Base-by-base conservation (phyloP, 2,113 vertebrate genomes). In the Oryzias celebensis region DNA sequence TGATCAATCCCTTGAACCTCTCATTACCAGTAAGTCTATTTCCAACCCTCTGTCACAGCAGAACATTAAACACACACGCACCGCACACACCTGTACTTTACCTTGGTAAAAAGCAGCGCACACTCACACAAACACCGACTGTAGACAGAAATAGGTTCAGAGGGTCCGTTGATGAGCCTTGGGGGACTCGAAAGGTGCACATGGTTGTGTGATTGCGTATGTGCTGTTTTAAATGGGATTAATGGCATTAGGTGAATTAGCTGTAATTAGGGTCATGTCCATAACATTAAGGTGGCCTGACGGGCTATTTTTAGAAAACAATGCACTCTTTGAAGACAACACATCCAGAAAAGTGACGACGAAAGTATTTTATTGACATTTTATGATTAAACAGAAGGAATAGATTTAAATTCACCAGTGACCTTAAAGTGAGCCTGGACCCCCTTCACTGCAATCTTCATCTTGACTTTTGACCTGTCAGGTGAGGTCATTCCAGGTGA, bases 221-320 rank as follows among this genome's bases (percentile, higher is more conserved):
- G 7, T 84, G 77, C 84, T 72, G 31, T 79, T 82, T 71, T 59
- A 80, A 84, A 59, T 62, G 44, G 75, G 78, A 85, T 88, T 84
- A 83, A 79, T 86, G 75, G 87, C 58, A 72, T 84, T 67, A 82
- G 58, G 77, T 81, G 75, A 84, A 81, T 86, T 71, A 75, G 60
- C 53, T 22, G 62, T 86, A 78, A 85, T 88, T 72, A 71, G 76
- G 78, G 76, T 81, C 78, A 68, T 17, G 73, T 75, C 69, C 72
- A 73, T 22, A 61, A 71, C 76, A 71, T 84, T 63, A 73, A 62
- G 82, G 76, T 75, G 83, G 71, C 49, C 26, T 44, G 58, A 75
- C 0, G 3, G 48, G 58, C 73, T 89, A 81, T 87, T 86, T 80
- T 68, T 61, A 80, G 77, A 70, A 46, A 68, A 62, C 59, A 60